Evolutionary conservation across 2,888 invertebrate genomes (phyloP).

Genomic region (Apantesis nais): DNA sequence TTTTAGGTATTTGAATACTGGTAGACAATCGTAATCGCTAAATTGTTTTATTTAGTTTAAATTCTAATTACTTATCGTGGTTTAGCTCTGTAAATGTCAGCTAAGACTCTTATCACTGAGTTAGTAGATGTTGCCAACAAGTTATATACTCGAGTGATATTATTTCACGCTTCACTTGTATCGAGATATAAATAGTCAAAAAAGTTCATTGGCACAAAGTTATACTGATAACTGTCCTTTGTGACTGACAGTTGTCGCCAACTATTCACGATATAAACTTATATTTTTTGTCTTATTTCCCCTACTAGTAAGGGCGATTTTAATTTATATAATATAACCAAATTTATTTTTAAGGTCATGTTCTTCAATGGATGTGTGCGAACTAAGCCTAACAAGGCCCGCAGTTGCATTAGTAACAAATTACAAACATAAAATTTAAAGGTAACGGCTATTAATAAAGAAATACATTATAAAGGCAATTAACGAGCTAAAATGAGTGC

Average conservation of each 20-base stretch:
- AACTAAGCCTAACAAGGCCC: neutral
- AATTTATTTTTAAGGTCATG: no score
- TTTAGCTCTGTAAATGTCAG: neutral
- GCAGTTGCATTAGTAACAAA: neutral
- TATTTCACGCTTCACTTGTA: constrained; percentile 6
- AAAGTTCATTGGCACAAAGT: neutral
- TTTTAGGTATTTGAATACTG: neutral
- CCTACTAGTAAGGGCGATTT: neutral
- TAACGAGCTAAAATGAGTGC: neutral
- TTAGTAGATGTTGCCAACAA: neutral
- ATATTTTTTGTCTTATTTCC: no score
- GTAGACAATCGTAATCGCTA: neutral
- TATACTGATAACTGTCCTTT: neutral
- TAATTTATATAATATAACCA: neutral
- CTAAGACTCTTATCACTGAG: neutral
- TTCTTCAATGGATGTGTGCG: neutral
- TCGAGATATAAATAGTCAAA: neutral
- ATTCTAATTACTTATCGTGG: constrained; percentile 6
- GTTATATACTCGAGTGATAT: constrained; percentile 8
- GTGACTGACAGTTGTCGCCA: neutral
- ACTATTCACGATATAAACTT: no score
- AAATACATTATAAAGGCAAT: neutral
- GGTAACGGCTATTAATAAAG: constrained; percentile 4
- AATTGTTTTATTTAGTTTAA: neutral
- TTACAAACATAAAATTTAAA: neutral